Evolutionary conservation across 2,113 vertebrate genomes (phyloP).

Genomic region (Barnardius zonarius): DNA sequence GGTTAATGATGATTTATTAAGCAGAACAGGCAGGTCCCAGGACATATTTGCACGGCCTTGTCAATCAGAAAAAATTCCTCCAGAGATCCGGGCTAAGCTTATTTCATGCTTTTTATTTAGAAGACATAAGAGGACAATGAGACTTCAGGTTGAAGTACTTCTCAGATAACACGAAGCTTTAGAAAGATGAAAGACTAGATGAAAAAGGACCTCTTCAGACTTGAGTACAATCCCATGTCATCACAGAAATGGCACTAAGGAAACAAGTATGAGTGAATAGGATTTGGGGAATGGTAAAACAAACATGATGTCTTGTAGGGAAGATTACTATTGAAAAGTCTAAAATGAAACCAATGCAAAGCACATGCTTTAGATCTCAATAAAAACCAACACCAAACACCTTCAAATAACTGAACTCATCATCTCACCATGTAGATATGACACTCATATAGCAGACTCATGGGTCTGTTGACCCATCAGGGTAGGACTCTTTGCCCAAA

Average conservation of each 20-base stretch:
- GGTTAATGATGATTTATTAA: constrained; percentile 62
- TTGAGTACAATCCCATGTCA: neutral
- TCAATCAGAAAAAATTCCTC: constrained; percentile 36
- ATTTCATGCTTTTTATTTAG: constrained; percentile 30
- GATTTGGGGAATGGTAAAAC: neutral
- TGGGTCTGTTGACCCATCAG: neutral
- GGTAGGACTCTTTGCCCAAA: neutral
- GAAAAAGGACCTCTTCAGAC: constrained; percentile 17
- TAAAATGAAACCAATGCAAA: neutral
- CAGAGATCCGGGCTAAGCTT: constrained; percentile 17
- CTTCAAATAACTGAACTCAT: neutral
- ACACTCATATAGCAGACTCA: neutral
- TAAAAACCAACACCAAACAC: neutral
- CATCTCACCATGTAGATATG: neutral
- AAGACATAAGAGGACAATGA: neutral
- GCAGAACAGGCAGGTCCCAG: constrained; percentile 32
- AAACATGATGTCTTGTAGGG: neutral
- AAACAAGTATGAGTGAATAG: neutral
- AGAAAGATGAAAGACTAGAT: constrained; percentile 11
- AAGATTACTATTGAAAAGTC: neutral
- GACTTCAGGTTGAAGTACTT: neutral
- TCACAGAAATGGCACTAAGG: neutral
- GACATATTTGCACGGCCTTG: constrained; percentile 32
- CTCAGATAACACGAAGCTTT: constrained; percentile 17
- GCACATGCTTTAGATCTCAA: neutral